phyloP scores from a whole-genome alignment of 2,888 invertebrate genomes.

The Dicranocentrus wangi region DNA sequence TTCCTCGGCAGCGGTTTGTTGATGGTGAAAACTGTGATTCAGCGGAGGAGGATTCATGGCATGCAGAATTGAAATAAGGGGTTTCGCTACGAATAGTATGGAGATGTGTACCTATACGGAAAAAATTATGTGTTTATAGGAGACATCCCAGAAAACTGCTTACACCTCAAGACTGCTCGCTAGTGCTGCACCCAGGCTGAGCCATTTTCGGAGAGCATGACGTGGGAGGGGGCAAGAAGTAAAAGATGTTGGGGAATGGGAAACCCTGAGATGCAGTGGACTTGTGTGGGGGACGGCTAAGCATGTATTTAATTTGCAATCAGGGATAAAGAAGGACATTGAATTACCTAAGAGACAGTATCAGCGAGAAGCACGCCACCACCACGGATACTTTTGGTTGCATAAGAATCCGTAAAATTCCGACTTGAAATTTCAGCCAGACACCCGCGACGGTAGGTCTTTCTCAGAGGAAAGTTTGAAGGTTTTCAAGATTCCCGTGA shows the following conservation, averaged over 20 bases:
- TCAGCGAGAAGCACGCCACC: slow-evolving; percentile 26
- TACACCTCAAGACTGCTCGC: slow-evolving; percentile 32
- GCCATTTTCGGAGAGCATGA: no score
- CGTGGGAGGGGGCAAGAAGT: no score
- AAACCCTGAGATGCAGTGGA: no score
- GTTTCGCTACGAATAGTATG: background rate
- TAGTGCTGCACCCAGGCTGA: no score
- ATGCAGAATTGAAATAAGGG: background rate
- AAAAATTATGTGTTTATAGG: background rate
- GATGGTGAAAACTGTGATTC: slow-evolving; percentile 41
- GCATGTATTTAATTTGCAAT: slow-evolving; percentile 50
- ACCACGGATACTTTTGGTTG: no score
- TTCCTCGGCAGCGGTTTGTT: slow-evolving; percentile 39
- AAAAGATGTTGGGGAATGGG: no score
- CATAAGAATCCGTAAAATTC: no score
- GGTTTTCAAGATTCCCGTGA: no score
- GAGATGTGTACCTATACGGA: no score
- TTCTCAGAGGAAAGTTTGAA: no score
- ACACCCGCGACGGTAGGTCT: no score
- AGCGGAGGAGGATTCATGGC: slow-evolving; percentile 43
- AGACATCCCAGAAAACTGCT: background rate
- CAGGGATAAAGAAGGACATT: slow-evolving; percentile 35
- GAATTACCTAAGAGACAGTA: slow-evolving; percentile 31
- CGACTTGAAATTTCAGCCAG: no score
- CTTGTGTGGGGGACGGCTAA: background rate